A percentile compares a stretch with the other conserved stretches of the same genome.
Evolutionary conservation across 30 jellyfish, hydroid and myxozoan species (phyloP).

Genomic region (Aurelia aurita): DNA sequence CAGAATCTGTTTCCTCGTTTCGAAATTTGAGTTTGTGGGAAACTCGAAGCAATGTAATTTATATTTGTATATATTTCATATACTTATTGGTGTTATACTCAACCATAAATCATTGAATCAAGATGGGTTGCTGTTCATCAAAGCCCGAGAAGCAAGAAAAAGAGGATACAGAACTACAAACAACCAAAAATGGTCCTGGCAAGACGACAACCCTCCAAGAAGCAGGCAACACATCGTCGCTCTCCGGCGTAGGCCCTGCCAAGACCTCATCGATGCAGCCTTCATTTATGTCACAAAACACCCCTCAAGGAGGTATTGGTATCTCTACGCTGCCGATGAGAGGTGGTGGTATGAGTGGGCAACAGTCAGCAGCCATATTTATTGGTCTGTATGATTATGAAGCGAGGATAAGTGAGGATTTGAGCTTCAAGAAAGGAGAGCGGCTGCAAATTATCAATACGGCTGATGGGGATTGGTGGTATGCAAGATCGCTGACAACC

Average conservation of each 20-base stretch:
- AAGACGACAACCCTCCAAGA: too few relatives aligned
- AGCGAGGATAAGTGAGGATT: constrained; percentile 92
- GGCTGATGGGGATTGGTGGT: constrained; percentile 99
- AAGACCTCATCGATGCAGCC: too few relatives aligned
- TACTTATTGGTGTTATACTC: too few relatives aligned
- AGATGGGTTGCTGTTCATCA: constrained; percentile 4
- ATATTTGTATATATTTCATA: neutral
- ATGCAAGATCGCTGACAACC: constrained; percentile 85
- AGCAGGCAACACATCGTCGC: too few relatives aligned
- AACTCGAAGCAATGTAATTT: too few relatives aligned
- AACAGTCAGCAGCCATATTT: constrained; percentile 71
- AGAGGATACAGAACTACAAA: neutral
- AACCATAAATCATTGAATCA: neutral
- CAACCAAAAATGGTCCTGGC: too few relatives aligned
- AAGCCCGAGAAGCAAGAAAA: neutral
- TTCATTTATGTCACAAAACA: neutral
- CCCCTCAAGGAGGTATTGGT: neutral
- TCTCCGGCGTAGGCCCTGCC: too few relatives aligned
- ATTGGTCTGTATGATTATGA: constrained; percentile 89
- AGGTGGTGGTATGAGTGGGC: neutral
- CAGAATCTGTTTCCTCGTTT: constrained; percentile 41
- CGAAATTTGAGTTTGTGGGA: neutral
- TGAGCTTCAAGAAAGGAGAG: constrained; percentile 91
- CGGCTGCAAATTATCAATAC: constrained; percentile 88
- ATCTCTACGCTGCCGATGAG: neutral